Evolutionary conservation across 2,797 vertebrate genomes (phyloP), one percentile per base, ranked within the genome.

Genomic region (Dendrocincla fuliginosa): DNA sequence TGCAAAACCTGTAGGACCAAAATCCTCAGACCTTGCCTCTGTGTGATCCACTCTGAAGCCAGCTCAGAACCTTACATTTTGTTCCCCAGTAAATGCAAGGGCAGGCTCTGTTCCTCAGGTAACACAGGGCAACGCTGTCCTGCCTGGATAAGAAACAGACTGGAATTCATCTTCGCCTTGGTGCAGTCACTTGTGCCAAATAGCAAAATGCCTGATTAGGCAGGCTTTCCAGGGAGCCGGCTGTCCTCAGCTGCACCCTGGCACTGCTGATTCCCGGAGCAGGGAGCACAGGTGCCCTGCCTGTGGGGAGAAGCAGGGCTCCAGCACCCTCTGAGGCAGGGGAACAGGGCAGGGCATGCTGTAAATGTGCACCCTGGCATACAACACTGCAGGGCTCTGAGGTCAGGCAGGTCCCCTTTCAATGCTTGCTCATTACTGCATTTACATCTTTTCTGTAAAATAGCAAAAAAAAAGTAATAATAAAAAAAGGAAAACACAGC

Each of bases 161-260:
- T 6, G 10, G 86, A 93, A 95, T 90, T 81, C 61, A 52, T 76
- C 65, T 73, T 91, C 55, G 37, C 65, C 65, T 25, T 41, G 85
- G n/a, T 16, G 53, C 69, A 71, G 57, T 57, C 33, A 4, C 50
- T 94, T 65, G 69, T 94, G 91, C 85, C 94, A 93, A 68, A 50
- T 9, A 78, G 46, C 53, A 84, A 49, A 88, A 57, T 50, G 91
- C 85, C 85, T 86, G 87, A 93, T 95, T 78, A 94, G 69, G 61
- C 93, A 91, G 69, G 42, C 61, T 89, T 87, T 81, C 73, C 85
- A 88, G 73, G 84, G 87, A 89, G 71, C 25, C 0, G 6, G 16
- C 57, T 90, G 76, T 90, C 89, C 91, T 95, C 69, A 78, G 89
- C 79, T 90, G 87, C 87, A 71, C 91, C 71, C 84, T 0, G 7